Percentiles rank a stretch among this genome's conserved stretches.
Evolutionary conservation across 2,888 invertebrate species (phyloP).

Genomic region (Cantharis lateralis): DNA sequence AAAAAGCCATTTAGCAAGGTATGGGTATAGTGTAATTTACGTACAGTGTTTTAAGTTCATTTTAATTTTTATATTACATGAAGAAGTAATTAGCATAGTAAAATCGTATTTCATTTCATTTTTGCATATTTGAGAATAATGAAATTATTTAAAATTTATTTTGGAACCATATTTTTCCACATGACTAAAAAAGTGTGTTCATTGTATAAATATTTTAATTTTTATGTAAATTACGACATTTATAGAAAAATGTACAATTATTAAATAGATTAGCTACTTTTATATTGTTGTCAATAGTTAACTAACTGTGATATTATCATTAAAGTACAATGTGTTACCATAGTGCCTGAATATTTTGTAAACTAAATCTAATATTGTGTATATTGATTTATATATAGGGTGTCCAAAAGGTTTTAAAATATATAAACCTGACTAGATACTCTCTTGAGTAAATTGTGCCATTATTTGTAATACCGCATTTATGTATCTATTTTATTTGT

Average conservation of each 20-base stretch:
- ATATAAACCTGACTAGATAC: background rate
- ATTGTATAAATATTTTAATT: background rate
- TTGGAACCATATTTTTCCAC: background rate
- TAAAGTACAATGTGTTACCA: slow-evolving; percentile 19
- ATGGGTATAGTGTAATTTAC: background rate
- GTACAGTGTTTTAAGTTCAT: background rate
- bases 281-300: slow-evolving; percentile 12
- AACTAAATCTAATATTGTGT: background rate
- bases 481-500: background rate
- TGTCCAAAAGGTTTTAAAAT: background rate
- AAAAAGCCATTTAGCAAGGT: too few species aligned
- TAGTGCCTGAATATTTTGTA: slow-evolving; percentile 11
- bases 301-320: slow-evolving; percentile 15
- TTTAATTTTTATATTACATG: background rate
- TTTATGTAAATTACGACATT: background rate
- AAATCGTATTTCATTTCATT: background rate
- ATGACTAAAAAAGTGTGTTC: background rate
- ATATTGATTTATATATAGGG: background rate
- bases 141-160: background rate
- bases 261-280: background rate
- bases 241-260: background rate
- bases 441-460: background rate
- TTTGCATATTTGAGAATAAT: background rate
- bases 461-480: background rate
- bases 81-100: background rate